Base-by-base conservation (phyloP, 2,888 invertebrate species). In the Drosophila emarginata region DNA sequence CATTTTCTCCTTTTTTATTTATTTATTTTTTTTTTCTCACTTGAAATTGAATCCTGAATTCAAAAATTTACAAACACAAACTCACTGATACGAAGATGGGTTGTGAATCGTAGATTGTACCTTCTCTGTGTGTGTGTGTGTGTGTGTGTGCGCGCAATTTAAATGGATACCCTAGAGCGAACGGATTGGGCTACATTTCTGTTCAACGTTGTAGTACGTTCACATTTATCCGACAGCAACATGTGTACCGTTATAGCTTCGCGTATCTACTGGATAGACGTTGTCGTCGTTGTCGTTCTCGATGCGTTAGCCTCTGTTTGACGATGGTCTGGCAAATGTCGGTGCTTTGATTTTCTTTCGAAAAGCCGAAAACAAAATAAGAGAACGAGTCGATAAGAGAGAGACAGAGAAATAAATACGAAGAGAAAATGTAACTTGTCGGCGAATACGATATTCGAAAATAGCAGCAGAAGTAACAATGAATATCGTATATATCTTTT, bases 211-310 rank as follows among this genome's bases (percentile, higher is more conserved):
- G 23, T 23, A 23, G 69, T 64, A 51, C 77, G 76, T 74, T 79
- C 77, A 76, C 76, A 76, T 77, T 62, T 80, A 45, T 89, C 87
- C 89, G 89, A 75, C 74, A 78, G 80, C 79, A 79, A 77, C 90
- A 82, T 89, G 87, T 89, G 89, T 79, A 88, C 87, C 78, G 89
- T 87, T 84, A 84, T 87, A 80, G 88, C 76, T 86, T 87, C 88
- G 88, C 87, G 88, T 85, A 85, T 89, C 82, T 84, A 90, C 80
- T 76, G 80, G 74, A 74, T 77, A 71, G 72, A 63, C 77, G 72
- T 68, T 71, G 65, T 64, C 71, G 74, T 53, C 67, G 73, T 23
- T 39, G 51, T 50, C 58, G 51, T 70, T 63, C 61, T 71, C 69
- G 70, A 51, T 70, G 73, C 71, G 70, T 50, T 61, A 58, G 65